Conservation (phyloP, 2,888 invertebrate genomes). For the Petrolisthes manimaculis region DNA sequence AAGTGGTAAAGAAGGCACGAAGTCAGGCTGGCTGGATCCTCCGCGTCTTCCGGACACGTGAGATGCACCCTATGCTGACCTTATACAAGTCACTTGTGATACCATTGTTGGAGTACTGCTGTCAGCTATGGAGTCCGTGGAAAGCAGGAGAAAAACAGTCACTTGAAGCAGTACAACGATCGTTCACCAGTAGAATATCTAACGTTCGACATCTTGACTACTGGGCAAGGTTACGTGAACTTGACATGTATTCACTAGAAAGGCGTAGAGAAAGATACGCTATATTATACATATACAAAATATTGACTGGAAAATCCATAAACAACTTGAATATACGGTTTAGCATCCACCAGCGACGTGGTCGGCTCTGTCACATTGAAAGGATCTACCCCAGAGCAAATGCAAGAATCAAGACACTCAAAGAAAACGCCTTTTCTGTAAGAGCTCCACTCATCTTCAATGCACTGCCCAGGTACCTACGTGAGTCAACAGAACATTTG, state of each 20-base stretch:
- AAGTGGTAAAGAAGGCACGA: conserved; percentile 5
- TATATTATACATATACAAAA: conserved; percentile 1
- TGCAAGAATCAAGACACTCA: background rate
- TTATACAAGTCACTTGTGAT: conserved; percentile 13
- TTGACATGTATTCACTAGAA: background rate
- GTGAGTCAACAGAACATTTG: background rate
- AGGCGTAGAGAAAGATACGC: background rate
- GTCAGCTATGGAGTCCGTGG: no score
- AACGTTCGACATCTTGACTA: background rate
- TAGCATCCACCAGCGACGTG: background rate
- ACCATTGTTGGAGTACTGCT: background rate
- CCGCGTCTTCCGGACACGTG: conserved; percentile 12
- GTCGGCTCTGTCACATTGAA: background rate
- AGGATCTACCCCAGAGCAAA: conserved; percentile 2
- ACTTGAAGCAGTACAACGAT: no score
- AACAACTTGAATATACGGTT: background rate
- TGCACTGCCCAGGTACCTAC: background rate
- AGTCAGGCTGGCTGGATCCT: conserved; percentile 25
- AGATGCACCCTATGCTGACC: background rate
- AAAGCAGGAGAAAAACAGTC: no score
- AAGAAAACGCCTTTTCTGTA: conserved; percentile 5
- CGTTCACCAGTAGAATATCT: background rate
- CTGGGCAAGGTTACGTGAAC: background rate
- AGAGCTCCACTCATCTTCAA: background rate
- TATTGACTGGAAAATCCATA: background rate